Evolutionary conservation across 30 jellyfish, hydroid and myxozoan species (phyloP).

Genomic region (Chrysaora quinquecirrha): DNA sequence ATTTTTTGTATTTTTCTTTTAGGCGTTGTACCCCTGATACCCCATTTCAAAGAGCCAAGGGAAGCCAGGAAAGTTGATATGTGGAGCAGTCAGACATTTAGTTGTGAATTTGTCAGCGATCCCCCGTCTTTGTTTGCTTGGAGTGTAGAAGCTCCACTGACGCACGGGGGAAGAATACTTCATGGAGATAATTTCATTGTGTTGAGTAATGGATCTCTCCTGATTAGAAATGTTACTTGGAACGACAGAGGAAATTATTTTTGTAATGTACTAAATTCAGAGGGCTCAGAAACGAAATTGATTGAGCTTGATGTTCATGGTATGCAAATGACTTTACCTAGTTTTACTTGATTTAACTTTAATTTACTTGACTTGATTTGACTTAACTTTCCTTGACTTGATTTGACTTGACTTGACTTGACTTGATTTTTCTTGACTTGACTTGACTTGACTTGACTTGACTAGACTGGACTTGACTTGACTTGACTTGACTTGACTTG

Average conservation of each 20-base stretch:
- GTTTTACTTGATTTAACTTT: no score
- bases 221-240: constrained; percentile 67
- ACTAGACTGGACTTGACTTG: no score
- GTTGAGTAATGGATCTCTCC: constrained; percentile 36
- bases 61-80: constrained; percentile 39
- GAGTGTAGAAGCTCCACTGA: constrained; percentile 51
- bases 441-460: no score
- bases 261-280: constrained; percentile 85
- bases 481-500: no score
- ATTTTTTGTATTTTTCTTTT: not conserved
- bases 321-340: constrained; percentile 8
- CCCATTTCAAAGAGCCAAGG: constrained; percentile 27
- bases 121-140: constrained; percentile 64
- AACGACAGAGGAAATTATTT: constrained; percentile 74
- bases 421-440: no score
- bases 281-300: constrained; percentile 62
- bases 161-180: constrained; percentile 26
- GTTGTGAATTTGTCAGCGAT: constrained; percentile 47
- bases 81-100: constrained; percentile 38
- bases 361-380: no score
- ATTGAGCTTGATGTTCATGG: constrained; percentile 76
- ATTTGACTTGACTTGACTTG: no score
- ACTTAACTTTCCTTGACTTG: no score
- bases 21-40: constrained; percentile 61
- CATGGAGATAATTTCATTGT: constrained; percentile 11